Evolutionary conservation across 2,888 invertebrate species (phyloP).

Genomic region (Noctua comes): DNA sequence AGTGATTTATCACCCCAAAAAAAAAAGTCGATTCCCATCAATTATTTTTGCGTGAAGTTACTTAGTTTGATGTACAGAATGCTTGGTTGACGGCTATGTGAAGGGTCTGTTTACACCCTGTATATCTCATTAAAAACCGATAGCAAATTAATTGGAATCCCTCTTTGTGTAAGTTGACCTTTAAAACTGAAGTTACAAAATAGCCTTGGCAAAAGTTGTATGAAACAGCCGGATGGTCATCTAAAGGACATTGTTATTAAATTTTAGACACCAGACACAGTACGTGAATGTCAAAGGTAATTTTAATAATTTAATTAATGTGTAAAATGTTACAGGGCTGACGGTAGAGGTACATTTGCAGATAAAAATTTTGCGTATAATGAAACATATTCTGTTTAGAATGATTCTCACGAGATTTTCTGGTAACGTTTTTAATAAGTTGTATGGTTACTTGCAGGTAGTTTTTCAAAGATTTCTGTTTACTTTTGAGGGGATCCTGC

Average conservation of each 20-base stretch:
- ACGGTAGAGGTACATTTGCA: neutral
- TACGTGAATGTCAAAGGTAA: constrained; percentile 6
- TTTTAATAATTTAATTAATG: constrained; percentile 6
- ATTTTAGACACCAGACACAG: constrained; percentile 14
- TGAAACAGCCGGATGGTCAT: neutral
- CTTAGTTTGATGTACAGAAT: too few relatives aligned
- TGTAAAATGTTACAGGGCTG: neutral
- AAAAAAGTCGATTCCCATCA: too few relatives aligned
- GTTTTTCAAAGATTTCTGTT: too few relatives aligned
- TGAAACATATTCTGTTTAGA: neutral
- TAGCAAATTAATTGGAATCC: neutral
- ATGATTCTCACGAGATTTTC: neutral
- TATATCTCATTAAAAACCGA: neutral
- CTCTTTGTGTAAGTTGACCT: neutral
- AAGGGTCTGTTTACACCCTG: too few relatives aligned
- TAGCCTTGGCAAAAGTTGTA: constrained; percentile 31
- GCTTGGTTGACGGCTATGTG: too few relatives aligned
- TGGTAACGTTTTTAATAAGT: neutral
- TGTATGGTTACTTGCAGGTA: neutral
- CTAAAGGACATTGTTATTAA: constrained; percentile 31
- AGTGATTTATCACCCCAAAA: too few relatives aligned
- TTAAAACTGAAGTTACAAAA: constrained; percentile 32
- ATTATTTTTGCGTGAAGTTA: too few relatives aligned
- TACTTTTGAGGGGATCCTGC: too few relatives aligned
- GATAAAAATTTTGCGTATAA: neutral